Conservation (phyloP, 1,140 invertebrate genomes). For the Drosophila bocqueti region DNA sequence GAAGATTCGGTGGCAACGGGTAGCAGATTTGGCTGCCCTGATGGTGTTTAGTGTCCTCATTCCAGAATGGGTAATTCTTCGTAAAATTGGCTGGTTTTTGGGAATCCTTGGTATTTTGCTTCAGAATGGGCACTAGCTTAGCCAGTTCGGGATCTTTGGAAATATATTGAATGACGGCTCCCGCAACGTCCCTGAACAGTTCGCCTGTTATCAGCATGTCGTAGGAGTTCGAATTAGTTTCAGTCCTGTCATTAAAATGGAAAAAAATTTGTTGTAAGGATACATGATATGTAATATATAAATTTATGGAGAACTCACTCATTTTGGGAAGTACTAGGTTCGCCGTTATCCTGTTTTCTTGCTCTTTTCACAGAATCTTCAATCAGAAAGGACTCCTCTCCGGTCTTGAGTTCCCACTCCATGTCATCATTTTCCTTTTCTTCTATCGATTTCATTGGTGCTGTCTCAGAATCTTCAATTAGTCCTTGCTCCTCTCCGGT, state of each 20-base stretch:
- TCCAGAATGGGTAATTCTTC: slow-evolving; percentile 53
- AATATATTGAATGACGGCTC: slow-evolving; percentile 46
- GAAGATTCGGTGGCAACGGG: slow-evolving; percentile 59
- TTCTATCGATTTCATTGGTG: background rate
- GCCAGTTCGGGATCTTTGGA: slow-evolving; percentile 52
- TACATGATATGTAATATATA: background rate
- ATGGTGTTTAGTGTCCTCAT: slow-evolving; percentile 27
- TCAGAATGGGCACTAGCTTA: slow-evolving; percentile 27
- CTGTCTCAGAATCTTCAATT: background rate
- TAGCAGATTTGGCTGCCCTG: slow-evolving; percentile 49
- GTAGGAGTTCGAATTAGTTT: slow-evolving; percentile 1
- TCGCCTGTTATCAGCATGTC: slow-evolving; percentile 43
- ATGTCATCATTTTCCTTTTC: too few relatives aligned
- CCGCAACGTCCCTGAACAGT: slow-evolving; percentile 44
- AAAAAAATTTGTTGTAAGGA: background rate
- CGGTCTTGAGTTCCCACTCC: background rate
- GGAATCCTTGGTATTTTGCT: slow-evolving; percentile 29
- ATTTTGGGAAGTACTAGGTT: background rate
- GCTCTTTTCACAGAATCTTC: background rate
- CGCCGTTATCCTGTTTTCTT: too few relatives aligned
- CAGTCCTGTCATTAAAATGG: background rate
- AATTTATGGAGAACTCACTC: slow-evolving; percentile 3
- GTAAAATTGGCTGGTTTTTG: background rate
- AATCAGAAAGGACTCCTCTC: too few relatives aligned
- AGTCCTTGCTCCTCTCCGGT: background rate